Evolutionary conservation across 2,113 vertebrate species (phyloP), one percentile per base, ranked within the genome.

Genomic region (Silurus meridionalis): DNA sequence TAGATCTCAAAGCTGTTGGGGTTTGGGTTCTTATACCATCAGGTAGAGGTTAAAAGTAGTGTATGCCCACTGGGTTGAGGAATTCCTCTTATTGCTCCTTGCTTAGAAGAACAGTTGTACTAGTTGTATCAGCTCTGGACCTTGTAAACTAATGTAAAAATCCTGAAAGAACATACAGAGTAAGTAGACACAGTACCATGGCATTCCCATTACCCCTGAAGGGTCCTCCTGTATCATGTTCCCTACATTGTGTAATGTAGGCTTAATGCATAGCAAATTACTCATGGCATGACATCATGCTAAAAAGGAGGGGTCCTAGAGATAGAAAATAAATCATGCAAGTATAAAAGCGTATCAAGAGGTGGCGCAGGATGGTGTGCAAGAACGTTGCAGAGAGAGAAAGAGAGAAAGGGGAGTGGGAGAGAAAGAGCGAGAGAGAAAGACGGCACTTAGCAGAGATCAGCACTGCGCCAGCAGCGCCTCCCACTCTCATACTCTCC

Each of bases 391-490:
- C 25, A 71, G 37, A 72, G 15, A 48, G 5, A 55, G 23, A n/a
- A 23, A 74, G 46, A 13, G 48, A 17, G 28, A 48, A 50, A 77
- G 74, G 53, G 74, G 50, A 77, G 74, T 53, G 74, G 53, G 50
- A 53, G 74, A 74, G 46, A 74, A 48, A 50, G 71, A 11, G 52
- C 25, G 52, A 2, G 64, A 53, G 23, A n/a, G 60, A 64, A 37
- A 37, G 57, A 48, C 17, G 28, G 25, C 67, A 66, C 69, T 72
- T 48, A 72, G 3, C 8, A 9, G 55, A 75, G 46, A 83, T 83
- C 46, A 82, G 80, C 61, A 82, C 3, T 82, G 80, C 80, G n/a
- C 61, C 50, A 83, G 61, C 81, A 67, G 50, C 50, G 8, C 61
- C 61, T 83, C 78, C 57, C 15, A 58, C 14, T 80, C 15, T 80